These are phyloP conservation scores for Calephelis perditalis DNA, from an alignment of 2,888 invertebrate species.

Conservation along the genomic window DNA sequence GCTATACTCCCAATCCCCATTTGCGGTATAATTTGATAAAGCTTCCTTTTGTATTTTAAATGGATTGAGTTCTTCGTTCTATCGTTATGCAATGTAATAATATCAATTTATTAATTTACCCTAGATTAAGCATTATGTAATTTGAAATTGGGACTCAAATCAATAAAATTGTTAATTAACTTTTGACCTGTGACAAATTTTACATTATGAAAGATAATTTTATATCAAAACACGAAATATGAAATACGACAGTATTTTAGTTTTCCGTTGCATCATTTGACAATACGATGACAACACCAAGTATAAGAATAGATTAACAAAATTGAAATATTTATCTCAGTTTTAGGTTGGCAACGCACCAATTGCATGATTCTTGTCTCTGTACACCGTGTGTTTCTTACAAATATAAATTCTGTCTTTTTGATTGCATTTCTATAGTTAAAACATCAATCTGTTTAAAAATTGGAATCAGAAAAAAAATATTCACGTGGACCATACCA, in stretches of 20 bases:
- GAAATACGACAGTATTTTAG: conserved; percentile 8
- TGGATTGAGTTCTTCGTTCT: not conserved
- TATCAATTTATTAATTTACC: not conserved
- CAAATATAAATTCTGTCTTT: too few relatives aligned
- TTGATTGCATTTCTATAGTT: too few relatives aligned
- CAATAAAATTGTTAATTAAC: conserved; percentile 1
- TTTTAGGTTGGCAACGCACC: too few relatives aligned
- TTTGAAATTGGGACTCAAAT: not conserved
- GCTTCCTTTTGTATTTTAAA: conserved; percentile 1
- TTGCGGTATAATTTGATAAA: not conserved
- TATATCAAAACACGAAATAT: too few relatives aligned
- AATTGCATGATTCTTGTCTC: too few relatives aligned
- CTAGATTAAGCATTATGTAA: not conserved
- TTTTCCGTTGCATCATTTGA: conserved; percentile 2
- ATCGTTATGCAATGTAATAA: not conserved
- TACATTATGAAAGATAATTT: too few relatives aligned
- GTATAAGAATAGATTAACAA: too few relatives aligned
- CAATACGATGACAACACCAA: not conserved
- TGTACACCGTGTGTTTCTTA: too few relatives aligned
- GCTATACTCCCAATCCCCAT: not conserved
- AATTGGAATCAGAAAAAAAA: too few relatives aligned
- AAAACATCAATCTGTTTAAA: too few relatives aligned
- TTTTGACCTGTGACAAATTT: not conserved
- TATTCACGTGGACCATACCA: too few relatives aligned
- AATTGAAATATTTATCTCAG: too few relatives aligned